A percentile compares a stretch with the other conserved stretches of the same genome.
Evolutionary conservation across 1,140 invertebrate species (phyloP).

Genomic region (Bombus superbus): DNA sequence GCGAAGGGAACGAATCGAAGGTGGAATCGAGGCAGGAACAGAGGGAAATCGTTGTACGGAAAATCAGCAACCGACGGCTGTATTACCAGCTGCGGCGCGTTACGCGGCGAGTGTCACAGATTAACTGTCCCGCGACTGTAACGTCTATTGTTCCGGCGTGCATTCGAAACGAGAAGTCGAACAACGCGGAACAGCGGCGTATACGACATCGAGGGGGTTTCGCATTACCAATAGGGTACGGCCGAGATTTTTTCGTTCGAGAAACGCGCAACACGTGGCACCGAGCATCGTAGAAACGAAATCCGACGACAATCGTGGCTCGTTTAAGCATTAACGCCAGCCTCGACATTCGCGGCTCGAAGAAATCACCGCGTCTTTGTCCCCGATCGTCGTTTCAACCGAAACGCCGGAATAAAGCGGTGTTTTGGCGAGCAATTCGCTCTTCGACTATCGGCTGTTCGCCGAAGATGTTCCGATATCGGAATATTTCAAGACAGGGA

Average conservation of each 20-base stretch:
- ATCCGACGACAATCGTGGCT: conserved; percentile 23
- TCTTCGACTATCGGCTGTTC: too few relatives aligned
- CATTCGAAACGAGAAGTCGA: conserved; percentile 31
- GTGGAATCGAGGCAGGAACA: too few relatives aligned
- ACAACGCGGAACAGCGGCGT: too few relatives aligned
- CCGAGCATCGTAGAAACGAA: not conserved
- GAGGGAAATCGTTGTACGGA: too few relatives aligned
- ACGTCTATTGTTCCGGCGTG: conserved; percentile 52
- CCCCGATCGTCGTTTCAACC: too few relatives aligned
- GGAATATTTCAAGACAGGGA: too few relatives aligned
- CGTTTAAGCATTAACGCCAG: conserved; percentile 18
- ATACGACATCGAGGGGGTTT: conserved; percentile 3
- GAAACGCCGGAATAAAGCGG: not conserved
- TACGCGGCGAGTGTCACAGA: conserved; percentile 28
- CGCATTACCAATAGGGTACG: conserved; percentile 57
- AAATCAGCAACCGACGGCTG: too few relatives aligned
- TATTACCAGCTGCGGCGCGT: too few relatives aligned
- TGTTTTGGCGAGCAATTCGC: too few relatives aligned
- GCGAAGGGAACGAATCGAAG: too few relatives aligned
- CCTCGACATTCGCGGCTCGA: not conserved
- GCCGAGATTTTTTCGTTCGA: conserved; percentile 17
- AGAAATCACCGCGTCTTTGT: not conserved
- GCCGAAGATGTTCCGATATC: too few relatives aligned
- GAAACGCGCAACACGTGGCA: conserved; percentile 45
- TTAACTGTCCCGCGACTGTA: conserved; percentile 56